Conservation (phyloP, 2,797 vertebrate genomes). For the Phoeniculus purpureus region DNA sequence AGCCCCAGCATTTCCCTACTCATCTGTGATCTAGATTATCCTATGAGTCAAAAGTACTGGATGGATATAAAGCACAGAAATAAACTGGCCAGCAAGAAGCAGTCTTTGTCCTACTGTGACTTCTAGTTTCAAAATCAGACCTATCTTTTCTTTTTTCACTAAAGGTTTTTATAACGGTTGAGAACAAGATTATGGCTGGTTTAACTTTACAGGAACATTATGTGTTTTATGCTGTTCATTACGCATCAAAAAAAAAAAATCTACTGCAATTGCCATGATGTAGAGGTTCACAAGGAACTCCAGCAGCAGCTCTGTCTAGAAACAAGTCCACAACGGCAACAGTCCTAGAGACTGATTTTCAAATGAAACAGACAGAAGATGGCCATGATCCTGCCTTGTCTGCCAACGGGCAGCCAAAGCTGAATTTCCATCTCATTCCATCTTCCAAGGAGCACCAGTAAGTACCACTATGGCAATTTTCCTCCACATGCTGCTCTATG, state of each 20-base stretch:
- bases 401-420: neutral
- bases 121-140: neutral
- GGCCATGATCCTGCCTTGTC: neutral
- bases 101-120: neutral
- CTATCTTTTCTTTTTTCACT: neutral
- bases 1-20: neutral
- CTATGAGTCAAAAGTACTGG: neutral
- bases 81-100: slow-evolving; percentile 25
- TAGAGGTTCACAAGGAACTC: neutral
- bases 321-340: neutral
- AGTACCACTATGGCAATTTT: neutral
- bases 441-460: neutral
- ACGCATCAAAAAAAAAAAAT: neutral
- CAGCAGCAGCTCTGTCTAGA: neutral
- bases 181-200: neutral
- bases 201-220: neutral
- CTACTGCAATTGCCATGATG: neutral
- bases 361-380: neutral
- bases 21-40: neutral
- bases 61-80: neutral
- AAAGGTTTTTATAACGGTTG: neutral
- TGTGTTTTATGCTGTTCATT: neutral
- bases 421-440: neutral
- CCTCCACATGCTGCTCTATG: neutral
- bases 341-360: neutral